Evolutionary conservation across 2,888 invertebrate genomes (phyloP).

Genomic region (Clunio marinus): DNA sequence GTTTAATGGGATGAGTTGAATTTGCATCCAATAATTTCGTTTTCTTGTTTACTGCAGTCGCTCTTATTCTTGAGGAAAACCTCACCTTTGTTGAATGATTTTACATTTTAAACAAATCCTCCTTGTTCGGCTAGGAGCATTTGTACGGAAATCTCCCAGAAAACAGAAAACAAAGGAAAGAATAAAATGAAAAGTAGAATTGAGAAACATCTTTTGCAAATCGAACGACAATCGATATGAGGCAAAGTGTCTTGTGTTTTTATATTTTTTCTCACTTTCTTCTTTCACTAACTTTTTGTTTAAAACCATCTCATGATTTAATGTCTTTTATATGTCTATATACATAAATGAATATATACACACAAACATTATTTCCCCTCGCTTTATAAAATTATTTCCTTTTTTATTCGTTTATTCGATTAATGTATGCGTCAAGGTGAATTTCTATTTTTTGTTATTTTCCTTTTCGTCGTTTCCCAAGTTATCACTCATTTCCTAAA

Average conservation of each 20-base stretch:
- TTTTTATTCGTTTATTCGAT: slow-evolving; percentile 18
- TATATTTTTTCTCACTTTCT: neutral
- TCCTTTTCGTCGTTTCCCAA: neutral
- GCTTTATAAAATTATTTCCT: no score
- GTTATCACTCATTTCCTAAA: neutral
- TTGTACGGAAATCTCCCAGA: no score
- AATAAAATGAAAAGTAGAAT: no score
- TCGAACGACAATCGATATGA: no score
- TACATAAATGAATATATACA: neutral
- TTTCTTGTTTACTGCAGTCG: neutral
- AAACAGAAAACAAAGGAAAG: no score
- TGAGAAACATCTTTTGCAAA: no score
- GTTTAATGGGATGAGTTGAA: neutral
- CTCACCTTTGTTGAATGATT: neutral
- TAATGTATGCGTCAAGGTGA: slow-evolving; percentile 27
- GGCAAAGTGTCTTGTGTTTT: neutral
- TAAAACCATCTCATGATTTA: slow-evolving; percentile 7
- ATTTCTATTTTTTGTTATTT: neutral
- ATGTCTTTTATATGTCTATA: neutral
- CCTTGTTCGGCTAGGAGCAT: neutral
- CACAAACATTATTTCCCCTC: neutral
- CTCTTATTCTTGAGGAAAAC: neutral
- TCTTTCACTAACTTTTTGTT: neutral
- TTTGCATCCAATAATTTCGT: slow-evolving; percentile 20
- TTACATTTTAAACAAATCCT: slow-evolving; percentile 8